phyloP scores from a whole-genome alignment of 92 coral and sea anemone species.

The Parazoanthus darwini region DNA sequence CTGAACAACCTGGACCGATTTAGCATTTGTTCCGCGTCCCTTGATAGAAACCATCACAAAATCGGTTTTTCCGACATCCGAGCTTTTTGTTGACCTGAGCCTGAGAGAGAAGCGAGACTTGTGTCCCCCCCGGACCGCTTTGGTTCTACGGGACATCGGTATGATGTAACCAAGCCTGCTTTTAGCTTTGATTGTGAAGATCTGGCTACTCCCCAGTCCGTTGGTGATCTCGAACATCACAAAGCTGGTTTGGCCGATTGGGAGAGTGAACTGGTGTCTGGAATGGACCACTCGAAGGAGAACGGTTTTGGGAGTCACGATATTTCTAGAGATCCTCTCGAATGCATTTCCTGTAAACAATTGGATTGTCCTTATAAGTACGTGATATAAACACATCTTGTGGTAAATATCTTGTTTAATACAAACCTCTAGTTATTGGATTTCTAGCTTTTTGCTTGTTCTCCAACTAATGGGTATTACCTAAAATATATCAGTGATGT shows the following conservation, averaged over 20 bases:
- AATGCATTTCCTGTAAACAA: slow-evolving; percentile 51
- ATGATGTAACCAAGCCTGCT: slow-evolving; percentile 10
- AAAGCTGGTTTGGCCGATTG: slow-evolving; percentile 43
- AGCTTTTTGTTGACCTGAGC: background rate
- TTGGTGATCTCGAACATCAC: slow-evolving; percentile 48
- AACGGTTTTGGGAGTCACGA: slow-evolving; percentile 63
- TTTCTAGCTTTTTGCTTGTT: no score
- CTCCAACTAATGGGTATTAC: background rate
- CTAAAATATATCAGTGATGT: background rate
- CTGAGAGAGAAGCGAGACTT: background rate
- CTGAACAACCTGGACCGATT: background rate
- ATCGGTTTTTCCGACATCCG: no score
- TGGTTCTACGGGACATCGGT: background rate
- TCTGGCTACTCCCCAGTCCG: background rate
- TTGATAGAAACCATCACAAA: background rate
- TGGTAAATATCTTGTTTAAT: no score
- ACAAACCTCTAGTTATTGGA: no score
- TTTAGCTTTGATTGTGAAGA: slow-evolving; percentile 18
- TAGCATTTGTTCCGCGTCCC: background rate
- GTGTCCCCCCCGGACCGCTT: background rate
- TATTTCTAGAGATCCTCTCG: slow-evolving; percentile 71
- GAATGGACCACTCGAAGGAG: slow-evolving; percentile 68
- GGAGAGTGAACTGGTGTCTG: slow-evolving; percentile 67
- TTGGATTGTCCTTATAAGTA: no score
- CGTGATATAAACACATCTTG: no score